Evolutionary conservation across 2,113 vertebrate species (phyloP).

Genomic region (Empidonax traillii): DNA sequence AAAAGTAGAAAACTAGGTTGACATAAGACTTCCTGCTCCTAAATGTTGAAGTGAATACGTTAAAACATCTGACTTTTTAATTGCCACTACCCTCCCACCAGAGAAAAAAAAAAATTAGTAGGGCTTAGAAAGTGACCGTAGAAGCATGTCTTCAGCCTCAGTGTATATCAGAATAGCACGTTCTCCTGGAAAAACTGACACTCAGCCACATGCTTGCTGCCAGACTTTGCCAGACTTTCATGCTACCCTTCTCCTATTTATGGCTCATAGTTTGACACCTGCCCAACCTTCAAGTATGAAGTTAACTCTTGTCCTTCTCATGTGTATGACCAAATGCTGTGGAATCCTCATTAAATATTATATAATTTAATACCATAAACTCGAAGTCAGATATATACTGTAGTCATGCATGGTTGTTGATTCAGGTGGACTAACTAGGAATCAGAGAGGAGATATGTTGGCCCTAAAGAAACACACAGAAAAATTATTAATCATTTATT

Average conservation of each 20-base stretch:
- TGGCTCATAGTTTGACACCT: background rate
- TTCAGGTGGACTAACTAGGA: background rate
- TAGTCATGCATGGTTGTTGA: background rate
- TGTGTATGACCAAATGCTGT: background rate
- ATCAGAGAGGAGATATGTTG: background rate
- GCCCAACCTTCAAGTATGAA: background rate
- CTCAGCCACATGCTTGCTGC: background rate
- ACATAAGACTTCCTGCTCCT: background rate
- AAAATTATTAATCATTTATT: background rate
- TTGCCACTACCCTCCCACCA: accelerated
- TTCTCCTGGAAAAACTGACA: background rate
- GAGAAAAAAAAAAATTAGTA: background rate
- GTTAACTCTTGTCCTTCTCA: background rate
- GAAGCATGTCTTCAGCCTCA: background rate
- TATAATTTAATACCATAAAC: background rate
- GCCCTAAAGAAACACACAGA: background rate
- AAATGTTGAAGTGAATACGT: background rate
- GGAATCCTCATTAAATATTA: background rate
- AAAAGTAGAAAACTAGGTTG: background rate
- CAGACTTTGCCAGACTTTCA: background rate
- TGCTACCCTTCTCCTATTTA: background rate
- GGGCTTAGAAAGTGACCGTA: background rate
- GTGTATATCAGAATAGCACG: background rate
- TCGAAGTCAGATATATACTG: background rate
- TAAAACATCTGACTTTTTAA: background rate